Base-by-base conservation (phyloP, 2,797 vertebrate genomes). In the Simalia tracyae region DNA sequence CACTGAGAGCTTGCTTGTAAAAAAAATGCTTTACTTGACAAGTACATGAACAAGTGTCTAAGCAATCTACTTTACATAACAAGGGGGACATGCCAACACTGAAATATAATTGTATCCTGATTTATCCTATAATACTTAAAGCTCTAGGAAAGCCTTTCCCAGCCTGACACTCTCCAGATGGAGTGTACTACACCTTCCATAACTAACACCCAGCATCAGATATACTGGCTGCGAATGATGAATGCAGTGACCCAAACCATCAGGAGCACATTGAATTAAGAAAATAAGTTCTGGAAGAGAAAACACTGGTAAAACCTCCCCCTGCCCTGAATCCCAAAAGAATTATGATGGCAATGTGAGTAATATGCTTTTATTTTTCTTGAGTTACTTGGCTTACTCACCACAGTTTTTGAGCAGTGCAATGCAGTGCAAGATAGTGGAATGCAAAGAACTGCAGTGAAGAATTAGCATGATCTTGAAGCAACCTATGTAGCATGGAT, bases 1-100 rank as follows among this genome's bases (percentile, higher is more conserved):
- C 24, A 72, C 9, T 7, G 50, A 46, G 10, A 24, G 5, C 10
- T 17, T n/a, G 22, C 3, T 91, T 50, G 56, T 59, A 36, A 12
- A 87, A n/a, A 17, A 46, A 19, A 63, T 31, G 46, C 17, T 85
- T 63, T 15, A 31, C 9, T 85, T 90, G 14, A n/a, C 7, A 60
- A 36, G 57, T 50, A 91, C 91, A 19, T 86, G 93, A 94, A 93
- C 57, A 87, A 87, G n/a, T 60, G n/a, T 86, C 7, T 60, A 22
- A 28, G 14, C n/a, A 57, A 87, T 87, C 31, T 31, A 60, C 31
- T 46, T 81, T 28, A 57, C 64, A 72, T 89, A 72, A 89, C 11
- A 72, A 68, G 88, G 28, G 7, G 61, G 94, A 81, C 28, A 95
- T 88, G 68, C n/a, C 46, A 90, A 15, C 7, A 50, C 9, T 76